Percentiles rank a stretch among this genome's conserved stretches.
These are phyloP conservation scores for Gnathonemus longibarbis DNA, from an alignment of 2,113 vertebrate genomes.

Conservation along the genomic window DNA sequence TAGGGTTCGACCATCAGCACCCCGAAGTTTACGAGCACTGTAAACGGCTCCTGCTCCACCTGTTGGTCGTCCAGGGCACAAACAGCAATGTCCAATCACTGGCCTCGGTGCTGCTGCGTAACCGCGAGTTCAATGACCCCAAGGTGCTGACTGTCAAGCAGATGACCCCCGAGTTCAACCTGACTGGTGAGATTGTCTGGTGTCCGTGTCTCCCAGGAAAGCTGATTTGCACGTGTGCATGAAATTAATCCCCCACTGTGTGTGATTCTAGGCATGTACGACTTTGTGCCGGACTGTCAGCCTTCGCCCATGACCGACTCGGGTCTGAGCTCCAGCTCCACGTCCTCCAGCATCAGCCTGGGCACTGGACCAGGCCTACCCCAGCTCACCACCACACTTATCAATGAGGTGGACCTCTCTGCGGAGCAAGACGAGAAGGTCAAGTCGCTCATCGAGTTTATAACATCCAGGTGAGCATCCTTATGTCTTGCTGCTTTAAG, in stretches of 20 bases:
- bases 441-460: slow-evolving; percentile 93
- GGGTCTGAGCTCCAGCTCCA: slow-evolving; percentile 95
- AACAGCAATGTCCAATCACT: slow-evolving; percentile 80
- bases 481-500: background rate
- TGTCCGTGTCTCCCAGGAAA: background rate
- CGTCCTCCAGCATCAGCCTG: slow-evolving; percentile 94
- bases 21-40: slow-evolving; percentile 97
- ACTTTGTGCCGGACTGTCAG: slow-evolving; percentile 86
- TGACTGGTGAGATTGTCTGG: slow-evolving; percentile 73
- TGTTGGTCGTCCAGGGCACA: slow-evolving; percentile 83
- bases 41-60: slow-evolving; percentile 87
- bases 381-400: slow-evolving; percentile 78
- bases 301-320: slow-evolving; percentile 97
- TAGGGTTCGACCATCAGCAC: slow-evolving; percentile 96
- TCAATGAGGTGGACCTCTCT: slow-evolving; percentile 83
- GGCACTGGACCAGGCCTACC: slow-evolving; percentile 67
- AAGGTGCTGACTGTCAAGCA: slow-evolving; percentile 87
- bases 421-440: slow-evolving; percentile 89
- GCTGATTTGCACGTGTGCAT: background rate
- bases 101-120: slow-evolving; percentile 87
- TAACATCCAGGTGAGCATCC: slow-evolving; percentile 83
- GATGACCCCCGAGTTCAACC: slow-evolving; percentile 74
- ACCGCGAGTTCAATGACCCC: slow-evolving; percentile 88
- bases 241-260: background rate
- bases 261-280: slow-evolving; percentile 66